Evolutionary conservation across 2,113 vertebrate species (phyloP).

Genomic region (Paradoxurus hermaphroditus): DNA sequence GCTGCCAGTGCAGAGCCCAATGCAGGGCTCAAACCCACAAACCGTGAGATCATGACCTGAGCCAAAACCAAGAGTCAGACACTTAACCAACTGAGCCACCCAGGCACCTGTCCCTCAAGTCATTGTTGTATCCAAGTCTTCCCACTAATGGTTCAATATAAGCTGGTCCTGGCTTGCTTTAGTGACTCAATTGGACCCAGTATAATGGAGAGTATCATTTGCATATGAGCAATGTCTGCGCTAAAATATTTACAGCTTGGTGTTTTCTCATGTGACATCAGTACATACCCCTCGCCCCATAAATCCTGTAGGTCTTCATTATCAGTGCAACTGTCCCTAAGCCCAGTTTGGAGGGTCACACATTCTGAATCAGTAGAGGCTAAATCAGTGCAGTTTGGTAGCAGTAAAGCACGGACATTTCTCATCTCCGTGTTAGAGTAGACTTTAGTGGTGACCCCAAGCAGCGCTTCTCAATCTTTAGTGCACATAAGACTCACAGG

Average conservation of each 20-base stretch:
- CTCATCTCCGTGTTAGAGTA: no score
- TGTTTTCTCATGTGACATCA: not conserved
- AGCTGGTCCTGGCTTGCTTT: not conserved
- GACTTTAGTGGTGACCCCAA: not conserved
- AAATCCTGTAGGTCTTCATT: not conserved
- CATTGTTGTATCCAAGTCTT: not conserved
- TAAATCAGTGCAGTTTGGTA: not conserved
- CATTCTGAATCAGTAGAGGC: not conserved
- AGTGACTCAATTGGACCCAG: not conserved
- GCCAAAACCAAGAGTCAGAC: no score
- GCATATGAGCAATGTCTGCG: not conserved
- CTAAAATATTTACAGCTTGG: not conserved
- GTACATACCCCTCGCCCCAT: not conserved
- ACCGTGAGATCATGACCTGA: no score
- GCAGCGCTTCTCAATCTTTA: not conserved
- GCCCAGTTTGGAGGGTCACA: not conserved
- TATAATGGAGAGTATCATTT: not conserved
- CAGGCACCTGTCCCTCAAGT: no score
- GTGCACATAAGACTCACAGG: accelerated
- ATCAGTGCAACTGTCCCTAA: not conserved
- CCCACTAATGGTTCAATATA: not conserved
- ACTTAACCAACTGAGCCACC: no score
- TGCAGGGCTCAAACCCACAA: no score
- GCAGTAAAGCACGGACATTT: not conserved
- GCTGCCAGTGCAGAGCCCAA: no score